Evolutionary conservation across 2,888 invertebrate species (phyloP).

Genomic region (Phania funesta): DNA sequence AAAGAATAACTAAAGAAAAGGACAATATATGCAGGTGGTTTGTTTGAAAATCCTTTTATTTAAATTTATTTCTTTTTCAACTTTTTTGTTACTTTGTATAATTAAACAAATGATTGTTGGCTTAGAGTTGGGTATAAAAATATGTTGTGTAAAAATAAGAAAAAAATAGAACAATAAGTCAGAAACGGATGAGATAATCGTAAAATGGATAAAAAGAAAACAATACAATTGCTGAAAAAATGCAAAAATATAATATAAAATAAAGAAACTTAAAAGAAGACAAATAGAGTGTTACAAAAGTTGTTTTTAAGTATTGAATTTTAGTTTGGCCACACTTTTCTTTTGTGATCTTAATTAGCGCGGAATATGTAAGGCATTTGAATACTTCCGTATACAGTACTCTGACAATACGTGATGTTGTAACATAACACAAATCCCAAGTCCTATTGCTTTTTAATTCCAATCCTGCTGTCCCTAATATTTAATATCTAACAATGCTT

Average conservation of each 20-base stretch:
- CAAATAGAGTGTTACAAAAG: no score
- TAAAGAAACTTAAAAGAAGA: no score
- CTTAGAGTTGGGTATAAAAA: background rate
- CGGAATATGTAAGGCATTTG: no score
- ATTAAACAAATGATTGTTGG: conserved; percentile 2
- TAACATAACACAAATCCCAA: no score
- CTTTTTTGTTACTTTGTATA: conserved; percentile 25
- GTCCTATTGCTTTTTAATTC: no score
- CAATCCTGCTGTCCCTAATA: no score
- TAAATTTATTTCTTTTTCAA: background rate
- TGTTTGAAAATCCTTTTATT: conserved; percentile 33
- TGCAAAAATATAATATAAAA: background rate
- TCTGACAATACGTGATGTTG: no score
- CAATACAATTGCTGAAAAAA: background rate
- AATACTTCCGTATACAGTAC: no score
- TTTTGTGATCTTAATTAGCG: no score
- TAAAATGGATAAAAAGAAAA: background rate
- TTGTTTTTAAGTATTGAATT: no score
- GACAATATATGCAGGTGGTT: conserved; percentile 38
- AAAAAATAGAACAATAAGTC: background rate
- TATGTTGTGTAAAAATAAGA: background rate
- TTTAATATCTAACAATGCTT: no score
- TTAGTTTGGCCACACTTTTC: no score
- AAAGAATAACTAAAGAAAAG: background rate
- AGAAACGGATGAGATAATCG: background rate